Base-by-base conservation (phyloP, 1,140 invertebrate genomes). In the Nasonia giraulti region DNA sequence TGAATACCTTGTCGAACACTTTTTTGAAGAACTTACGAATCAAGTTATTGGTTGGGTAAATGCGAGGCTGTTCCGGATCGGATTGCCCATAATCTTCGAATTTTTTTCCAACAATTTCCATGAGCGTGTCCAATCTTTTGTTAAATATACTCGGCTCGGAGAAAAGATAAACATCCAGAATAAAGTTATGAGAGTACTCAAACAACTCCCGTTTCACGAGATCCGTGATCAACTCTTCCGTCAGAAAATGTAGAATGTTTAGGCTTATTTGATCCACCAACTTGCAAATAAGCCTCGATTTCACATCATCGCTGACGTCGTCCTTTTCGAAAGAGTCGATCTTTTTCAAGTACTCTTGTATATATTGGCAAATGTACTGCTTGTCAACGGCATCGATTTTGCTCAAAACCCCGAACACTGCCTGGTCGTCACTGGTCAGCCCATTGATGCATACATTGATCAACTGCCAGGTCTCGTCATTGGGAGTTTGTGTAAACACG, bases 161-260 rank as follows among this genome's bases (percentile, higher is more conserved):
- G 14, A 74, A 73, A 2, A 84, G 44, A 66, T 80, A 84, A 23
- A 44, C 12, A 2, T 66, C 20, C 1, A 79, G 7, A 1, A 40
- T 83, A 27, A 77, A 78, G 7, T 2, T 7, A 2, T 17, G 11
- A 8, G 37, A 11, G 14, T 47, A 50, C 0, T 50, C 33, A 6
- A 85, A 85, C 8, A 76, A 50, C 0, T 76, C 0, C 17, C 62
- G 62, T 14, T 27, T n/a, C 7, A 80, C 10, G 12, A 85, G 76
- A 69, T 76, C 17, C 8, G 78, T 85, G 2, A 81, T 68, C 17
- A 85, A 47, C 10, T 81, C 50, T 44, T 85, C 83, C 0, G 83
- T 40, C 10, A 85, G 27, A 23, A 8, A 8, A 3, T 27, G 10
- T 11, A 80, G 5, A 37, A 83, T 23, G 7, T 47, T 37, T 4